Evolutionary conservation across 2,113 vertebrate genomes (phyloP), one percentile per base, ranked within the genome.

Genomic region (Geococcyx californianus): DNA sequence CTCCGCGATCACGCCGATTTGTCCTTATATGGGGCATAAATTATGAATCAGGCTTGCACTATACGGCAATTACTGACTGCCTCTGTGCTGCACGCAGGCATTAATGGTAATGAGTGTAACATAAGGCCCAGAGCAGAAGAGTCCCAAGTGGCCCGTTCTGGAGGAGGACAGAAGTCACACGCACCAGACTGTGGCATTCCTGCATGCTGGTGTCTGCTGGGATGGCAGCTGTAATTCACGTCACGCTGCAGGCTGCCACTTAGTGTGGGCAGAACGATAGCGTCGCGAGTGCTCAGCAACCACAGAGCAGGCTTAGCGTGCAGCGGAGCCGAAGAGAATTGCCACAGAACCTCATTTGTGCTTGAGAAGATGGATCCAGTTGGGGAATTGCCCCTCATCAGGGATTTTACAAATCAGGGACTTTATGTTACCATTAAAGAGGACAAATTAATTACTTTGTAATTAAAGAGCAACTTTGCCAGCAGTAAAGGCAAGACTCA

Each of bases 381-480:
- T 76, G 62, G 81, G 80, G 89, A 80, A 91, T 78, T 72, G 79
- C 77, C 80, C 94, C 81, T 69, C 59, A 94, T 84, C 90, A 66
- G 67, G 82, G 92, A 83, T 45, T 85, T 94, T 87, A 83, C 83
- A 85, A 79, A 90, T 44, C 70, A 34, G 74, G 62, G 91, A 11
- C 79, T 87, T 90, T 19, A 58, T 4, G 15, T 63, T 70, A 47
- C 44, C 94, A 51, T 90, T 87, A 83, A 83, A 84, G 47, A 87
- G 33, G 72, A 67, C 52, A 70, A 83, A 89, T 93, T 44, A 90
- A 97, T 96, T 76, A 28, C 31, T 58, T 74, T 19, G 26, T 56
- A 87, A 94, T 93, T 93, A 67, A 69, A 85, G 18, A 83, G 79
- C 31, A 52, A 51, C 49, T 29, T 85, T 74, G 47, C 36, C 28